Evolutionary conservation across 2,113 vertebrate species (phyloP), one percentile per base, ranked within the genome.

Genomic region (Microcebus tavaratra): DNA sequence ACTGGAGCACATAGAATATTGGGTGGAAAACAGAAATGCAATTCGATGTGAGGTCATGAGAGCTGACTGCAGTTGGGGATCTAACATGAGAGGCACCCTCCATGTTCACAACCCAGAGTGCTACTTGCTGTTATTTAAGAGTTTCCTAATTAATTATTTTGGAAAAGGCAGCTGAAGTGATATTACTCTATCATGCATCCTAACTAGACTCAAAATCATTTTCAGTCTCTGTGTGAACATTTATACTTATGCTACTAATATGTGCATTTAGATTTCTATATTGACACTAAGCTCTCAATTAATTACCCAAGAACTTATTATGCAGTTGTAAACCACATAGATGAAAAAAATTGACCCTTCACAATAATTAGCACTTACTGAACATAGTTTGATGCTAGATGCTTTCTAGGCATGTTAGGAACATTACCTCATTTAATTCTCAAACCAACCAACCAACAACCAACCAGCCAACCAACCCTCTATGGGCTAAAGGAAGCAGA

Each of bases 121-220:
- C 48, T 34, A 36, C 36, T 79, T 85, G 70, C 50, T 59, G 36
- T 27, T 88, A 78, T 42, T 78, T 80, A 63, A 78, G 36, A 81
- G 29, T 95, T 87, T 90, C 50, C 39, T 80, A 75, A 86, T 78
- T 76, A 84, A 79, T 88, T 88, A 87, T 76, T 92, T 80, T 61
- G n/a, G 75, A 80, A 79, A 86, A 91, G 31, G 29, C 23, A 83
- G 81, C 72, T 70, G 55, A 76, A 94, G 20, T 39, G 73, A 68
- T 86, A 70, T 27, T 25, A 75, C 36, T 90, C n/a, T 83, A 48
- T 31, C 34, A 75, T 25, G 61, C 57, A 29, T 89, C 61, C 48
- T 79, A 90, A 81, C 45, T 75, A 76, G 55, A 78, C 31, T 68
- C 42, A 84, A 84, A 61, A 81, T 88, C 45, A 85, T 81, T 79